Evolutionary conservation across 2,888 invertebrate genomes (phyloP), one percentile per base, ranked within the genome.

Genomic region (Endotricha flammealis): DNA sequence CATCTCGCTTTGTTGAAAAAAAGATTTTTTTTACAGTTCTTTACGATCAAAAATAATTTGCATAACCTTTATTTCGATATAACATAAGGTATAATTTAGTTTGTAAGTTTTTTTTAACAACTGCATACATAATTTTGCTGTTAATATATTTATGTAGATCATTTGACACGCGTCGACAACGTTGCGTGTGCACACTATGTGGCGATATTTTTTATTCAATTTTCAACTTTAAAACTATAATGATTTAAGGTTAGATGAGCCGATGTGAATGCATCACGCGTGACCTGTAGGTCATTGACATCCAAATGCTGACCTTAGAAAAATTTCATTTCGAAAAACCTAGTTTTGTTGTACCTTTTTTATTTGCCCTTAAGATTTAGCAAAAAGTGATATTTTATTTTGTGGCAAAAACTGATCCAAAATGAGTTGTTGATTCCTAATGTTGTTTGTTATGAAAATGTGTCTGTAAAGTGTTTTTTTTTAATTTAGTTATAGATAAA

Each of bases 141-240:
- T 17, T 16, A 12, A 10, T 11, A 30, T 39, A 48, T 53, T 47
- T 51, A 58, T 62, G 62, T 60, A 57, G 62, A 64, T 64, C 56
- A 63, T 63, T 64, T 69, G 74, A 64, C 72, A 75, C 76, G 76
- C 71, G 68, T 64, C 67, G 71, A 62, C 53, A 53, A 53, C 40
- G 53, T 41, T 48, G 44, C 52, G 44, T 44, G 39, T 32, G 11
- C 12, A 6, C 31, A 31, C 22, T 31, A n/a, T 22, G n/a, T 6
- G 8, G 12, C 37, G 45, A 44, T 43, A 14, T n/a, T n/a, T 8
- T 13, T 30, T 10, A 12, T 31, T 31, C 9, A 44, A 31, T n/a
- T 31, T 31, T 17, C 8, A 27, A 17, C 27, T 16, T 12, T 33
- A 17, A 16, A 5, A 6, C 4, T 25, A 25, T 10, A n/a, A n/a